A percentile compares a stretch with the other conserved stretches of the same genome.
Conservation (phyloP, 2,888 invertebrate genomes). For the Galeruca laticollis region DNA sequence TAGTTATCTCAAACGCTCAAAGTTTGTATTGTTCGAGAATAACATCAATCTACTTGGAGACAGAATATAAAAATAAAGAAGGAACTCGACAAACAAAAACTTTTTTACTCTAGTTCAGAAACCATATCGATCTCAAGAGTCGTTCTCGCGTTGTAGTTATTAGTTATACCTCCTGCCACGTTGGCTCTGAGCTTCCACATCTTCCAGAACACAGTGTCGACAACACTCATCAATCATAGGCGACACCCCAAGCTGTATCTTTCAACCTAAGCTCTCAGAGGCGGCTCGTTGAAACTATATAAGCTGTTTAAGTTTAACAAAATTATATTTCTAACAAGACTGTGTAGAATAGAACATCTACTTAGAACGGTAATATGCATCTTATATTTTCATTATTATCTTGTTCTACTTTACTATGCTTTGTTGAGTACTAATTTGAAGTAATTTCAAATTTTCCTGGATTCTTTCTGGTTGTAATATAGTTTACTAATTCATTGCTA, state of each 20-base stretch:
- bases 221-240: constrained; percentile 66
- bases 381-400: too few relatives aligned
- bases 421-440: too few relatives aligned
- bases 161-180: constrained; percentile 64
- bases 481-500: too few relatives aligned
- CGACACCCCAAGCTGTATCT: constrained; percentile 58
- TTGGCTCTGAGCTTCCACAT: constrained; percentile 62
- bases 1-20: background rate
- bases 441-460: too few relatives aligned
- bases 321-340: background rate
- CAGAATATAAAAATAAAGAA: background rate
- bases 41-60: background rate
- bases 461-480: too few relatives aligned
- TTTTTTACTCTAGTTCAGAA: constrained; percentile 43
- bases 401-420: too few relatives aligned
- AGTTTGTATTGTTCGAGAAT: background rate
- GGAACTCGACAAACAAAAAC: constrained; percentile 26
- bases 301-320: constrained; percentile 8
- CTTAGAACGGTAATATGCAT: too few relatives aligned
- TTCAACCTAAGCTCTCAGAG: constrained; percentile 42
- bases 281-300: constrained; percentile 18
- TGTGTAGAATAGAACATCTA: too few relatives aligned
- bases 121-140: constrained; percentile 55
- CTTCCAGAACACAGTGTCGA: constrained; percentile 66
- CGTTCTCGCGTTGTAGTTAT: constrained; percentile 61